phyloP scores from a whole-genome alignment of 2,113 vertebrate species.

The Lampris megalopsis region DNA sequence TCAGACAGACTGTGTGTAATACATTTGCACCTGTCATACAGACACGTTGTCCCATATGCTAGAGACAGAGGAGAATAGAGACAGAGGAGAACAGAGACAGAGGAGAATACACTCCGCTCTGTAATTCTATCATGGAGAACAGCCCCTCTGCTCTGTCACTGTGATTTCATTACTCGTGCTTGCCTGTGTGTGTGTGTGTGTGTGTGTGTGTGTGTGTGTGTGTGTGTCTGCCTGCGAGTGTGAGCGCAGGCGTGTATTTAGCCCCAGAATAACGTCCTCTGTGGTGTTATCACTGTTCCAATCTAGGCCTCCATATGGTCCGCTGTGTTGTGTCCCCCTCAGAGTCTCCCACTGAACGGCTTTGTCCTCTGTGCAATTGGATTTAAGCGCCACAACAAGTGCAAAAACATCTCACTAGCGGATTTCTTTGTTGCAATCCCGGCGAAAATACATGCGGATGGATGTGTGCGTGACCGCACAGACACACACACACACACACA shows the following conservation, averaged over 20 bases:
- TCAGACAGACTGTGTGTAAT: conserved; percentile 40
- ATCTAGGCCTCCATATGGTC: conserved; percentile 77
- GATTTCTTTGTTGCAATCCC: conserved; percentile 65
- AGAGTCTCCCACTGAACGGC: conserved; percentile 71
- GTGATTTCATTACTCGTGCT: conserved; percentile 56
- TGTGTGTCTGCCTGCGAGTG: conserved; percentile 2
- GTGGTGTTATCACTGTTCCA: conserved; percentile 68
- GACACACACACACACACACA: conserved; percentile 38
- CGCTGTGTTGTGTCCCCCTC: conserved; percentile 56
- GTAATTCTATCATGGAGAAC: conserved; percentile 64
- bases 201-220: conserved; percentile 13
- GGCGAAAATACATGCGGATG: not conserved
- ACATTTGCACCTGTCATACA: conserved; percentile 71
- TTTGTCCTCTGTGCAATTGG: conserved; percentile 75
- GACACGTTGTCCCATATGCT: conserved; percentile 55
- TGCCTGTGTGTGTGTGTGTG: conserved; percentile 15
- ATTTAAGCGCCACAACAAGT: conserved; percentile 49
- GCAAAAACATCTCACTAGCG: conserved; percentile 60
- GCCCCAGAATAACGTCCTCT: conserved; percentile 55
- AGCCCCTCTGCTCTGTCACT: conserved; percentile 49
- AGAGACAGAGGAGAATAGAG: conserved; percentile 31
- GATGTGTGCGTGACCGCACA: conserved; percentile 7
- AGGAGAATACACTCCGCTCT: conserved; percentile 33
- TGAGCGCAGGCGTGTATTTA: conserved; percentile 31
- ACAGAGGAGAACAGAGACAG: conserved; percentile 18